These are phyloP conservation scores for Malthinus seriepunctatus DNA, from an alignment of 2,888 invertebrate species.

Conservation along the genomic window DNA sequence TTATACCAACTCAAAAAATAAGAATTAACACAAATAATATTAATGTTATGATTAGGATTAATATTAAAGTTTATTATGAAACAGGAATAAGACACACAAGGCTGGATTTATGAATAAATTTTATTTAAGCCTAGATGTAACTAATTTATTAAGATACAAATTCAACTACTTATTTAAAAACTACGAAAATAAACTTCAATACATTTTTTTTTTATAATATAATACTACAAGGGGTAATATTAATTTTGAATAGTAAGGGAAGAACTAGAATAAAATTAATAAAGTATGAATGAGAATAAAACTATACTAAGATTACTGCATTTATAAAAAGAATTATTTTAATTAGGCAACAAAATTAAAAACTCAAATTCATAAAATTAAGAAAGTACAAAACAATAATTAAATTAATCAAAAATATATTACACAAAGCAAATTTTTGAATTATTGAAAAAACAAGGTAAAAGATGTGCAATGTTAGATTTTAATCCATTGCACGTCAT, in stretches of 20 bases:
- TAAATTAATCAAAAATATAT: background rate
- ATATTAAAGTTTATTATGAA: background rate
- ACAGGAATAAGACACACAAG: slow-evolving; percentile 20
- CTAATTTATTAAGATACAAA: slow-evolving; percentile 2
- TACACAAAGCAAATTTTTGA: slow-evolving; percentile 1
- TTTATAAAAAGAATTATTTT: background rate
- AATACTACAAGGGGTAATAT: too few relatives aligned
- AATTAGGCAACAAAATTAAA: too few relatives aligned
- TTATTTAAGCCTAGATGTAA: background rate
- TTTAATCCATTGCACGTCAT: slow-evolving; percentile 25
- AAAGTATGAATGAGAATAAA: background rate
- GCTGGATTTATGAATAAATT: slow-evolving; percentile 14
- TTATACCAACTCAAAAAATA: background rate
- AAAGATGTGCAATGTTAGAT: slow-evolving; percentile 14
- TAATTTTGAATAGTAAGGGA: slow-evolving; percentile 3
- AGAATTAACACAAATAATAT: background rate
- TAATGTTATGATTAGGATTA: background rate
- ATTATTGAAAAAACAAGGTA: slow-evolving; percentile 11
- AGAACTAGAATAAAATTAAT: slow-evolving; percentile 4
- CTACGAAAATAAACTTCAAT: background rate
- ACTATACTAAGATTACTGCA: background rate
- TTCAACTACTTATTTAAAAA: slow-evolving; percentile 2
- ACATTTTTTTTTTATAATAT: background rate
- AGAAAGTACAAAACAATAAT: background rate
- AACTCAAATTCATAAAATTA: too few relatives aligned